phyloP scores from a whole-genome alignment of 2,888 invertebrate species.

The Euplagia quadripunctaria region DNA sequence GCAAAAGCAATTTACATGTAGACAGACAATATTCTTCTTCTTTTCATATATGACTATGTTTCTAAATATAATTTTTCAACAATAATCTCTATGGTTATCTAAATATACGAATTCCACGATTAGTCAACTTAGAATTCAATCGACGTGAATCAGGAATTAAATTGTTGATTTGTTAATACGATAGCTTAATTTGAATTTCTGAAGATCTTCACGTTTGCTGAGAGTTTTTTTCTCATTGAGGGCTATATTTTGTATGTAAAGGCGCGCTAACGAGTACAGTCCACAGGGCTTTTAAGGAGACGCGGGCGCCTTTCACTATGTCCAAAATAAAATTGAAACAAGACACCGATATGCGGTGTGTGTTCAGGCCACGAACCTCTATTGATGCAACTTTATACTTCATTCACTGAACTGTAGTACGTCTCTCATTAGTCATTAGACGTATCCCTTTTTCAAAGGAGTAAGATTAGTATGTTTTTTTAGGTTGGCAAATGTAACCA shows the following conservation, averaged over 20 bases:
- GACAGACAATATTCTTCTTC: not conserved
- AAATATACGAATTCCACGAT: no score
- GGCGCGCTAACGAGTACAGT: slow-evolving; percentile 76
- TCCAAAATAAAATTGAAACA: slow-evolving; percentile 77
- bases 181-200: no score
- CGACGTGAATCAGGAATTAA: no score
- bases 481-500: not conserved
- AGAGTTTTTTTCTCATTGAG: slow-evolving; percentile 63
- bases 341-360: slow-evolving; percentile 78
- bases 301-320: slow-evolving; percentile 80
- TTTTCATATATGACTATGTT: not conserved
- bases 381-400: slow-evolving; percentile 81
- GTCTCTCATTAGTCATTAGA: slow-evolving; percentile 57
- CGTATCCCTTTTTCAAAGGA: slow-evolving; percentile 43
- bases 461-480: not conserved
- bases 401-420: slow-evolving; percentile 76
- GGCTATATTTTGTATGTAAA: slow-evolving; percentile 68
- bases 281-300: slow-evolving; percentile 83
- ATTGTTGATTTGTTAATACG: no score
- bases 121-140: no score
- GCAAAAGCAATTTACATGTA: slow-evolving; percentile 7
- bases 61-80: no score
- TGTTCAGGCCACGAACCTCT: slow-evolving; percentile 71
- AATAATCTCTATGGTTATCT: no score
- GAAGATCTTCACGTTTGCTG: slow-evolving; percentile 28